Conservation (phyloP, 2,113 vertebrate species). For the Ginglymostoma cirratum region DNA sequence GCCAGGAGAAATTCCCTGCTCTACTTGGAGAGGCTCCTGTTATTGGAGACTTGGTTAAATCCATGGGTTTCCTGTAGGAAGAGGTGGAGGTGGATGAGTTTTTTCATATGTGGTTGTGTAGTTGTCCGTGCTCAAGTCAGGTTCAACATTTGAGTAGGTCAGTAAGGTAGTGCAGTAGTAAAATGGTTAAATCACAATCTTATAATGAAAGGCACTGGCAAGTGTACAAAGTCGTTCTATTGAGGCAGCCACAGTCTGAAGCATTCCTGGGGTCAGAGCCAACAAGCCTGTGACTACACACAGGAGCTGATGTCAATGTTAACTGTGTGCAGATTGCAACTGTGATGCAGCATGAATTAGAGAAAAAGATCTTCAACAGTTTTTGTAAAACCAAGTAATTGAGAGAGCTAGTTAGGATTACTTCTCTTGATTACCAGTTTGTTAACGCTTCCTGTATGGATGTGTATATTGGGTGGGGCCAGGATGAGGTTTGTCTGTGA, state of each 20-base stretch:
- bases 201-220: not conserved
- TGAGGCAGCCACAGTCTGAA: not conserved
- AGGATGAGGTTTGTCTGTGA: conserved; percentile 6
- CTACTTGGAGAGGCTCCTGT: not conserved
- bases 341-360: not conserved
- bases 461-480: not conserved
- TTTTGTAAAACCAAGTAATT: not conserved
- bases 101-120: not conserved
- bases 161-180: not conserved
- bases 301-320: not conserved
- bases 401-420: not conserved
- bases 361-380: not conserved
- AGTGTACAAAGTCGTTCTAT: conserved; percentile 6
- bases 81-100: not conserved
- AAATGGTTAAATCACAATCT: not conserved
- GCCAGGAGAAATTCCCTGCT: not conserved
- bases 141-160: not conserved
- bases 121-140: not conserved
- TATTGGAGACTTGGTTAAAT: not conserved
- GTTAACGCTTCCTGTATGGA: not conserved
- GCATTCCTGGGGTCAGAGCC: conserved; percentile 5
- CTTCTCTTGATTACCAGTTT: too few relatives aligned
- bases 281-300: not conserved
- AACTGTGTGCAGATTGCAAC: not conserved
- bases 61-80: not conserved